These are phyloP conservation scores for Protaetia brevitarsis DNA, from an alignment of 1,140 invertebrate genomes.

Conservation along the genomic window DNA sequence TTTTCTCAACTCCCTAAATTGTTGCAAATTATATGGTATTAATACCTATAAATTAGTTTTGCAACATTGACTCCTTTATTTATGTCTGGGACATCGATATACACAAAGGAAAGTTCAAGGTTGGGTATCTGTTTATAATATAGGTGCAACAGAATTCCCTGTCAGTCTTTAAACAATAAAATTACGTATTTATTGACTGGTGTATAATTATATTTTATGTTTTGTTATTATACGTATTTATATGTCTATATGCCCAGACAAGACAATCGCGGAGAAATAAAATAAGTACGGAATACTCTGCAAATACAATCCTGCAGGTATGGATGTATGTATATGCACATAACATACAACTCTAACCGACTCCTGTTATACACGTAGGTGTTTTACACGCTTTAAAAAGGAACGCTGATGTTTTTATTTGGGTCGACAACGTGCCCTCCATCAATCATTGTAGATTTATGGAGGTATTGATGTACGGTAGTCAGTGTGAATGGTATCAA, in stretches of 20 bases:
- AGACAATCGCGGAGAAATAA: no score
- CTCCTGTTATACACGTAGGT: no score
- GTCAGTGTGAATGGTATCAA: not conserved
- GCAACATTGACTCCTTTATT: slow-evolving; percentile 16
- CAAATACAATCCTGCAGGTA: no score
- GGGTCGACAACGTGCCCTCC: not conserved
- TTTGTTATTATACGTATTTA: not conserved
- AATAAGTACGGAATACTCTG: no score
- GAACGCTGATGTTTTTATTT: not conserved
- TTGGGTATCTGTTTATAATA: not conserved
- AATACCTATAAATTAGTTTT: slow-evolving; percentile 18
- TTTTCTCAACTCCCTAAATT: slow-evolving; percentile 1
- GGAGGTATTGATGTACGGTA: slow-evolving; percentile 22
- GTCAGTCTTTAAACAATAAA: not conserved
- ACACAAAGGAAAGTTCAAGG: not conserved
- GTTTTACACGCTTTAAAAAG: not conserved
- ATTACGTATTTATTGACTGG: slow-evolving; percentile 3
- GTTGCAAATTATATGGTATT: slow-evolving; percentile 17
- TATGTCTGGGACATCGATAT: slow-evolving; percentile 15
- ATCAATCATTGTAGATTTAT: slow-evolving; percentile 30
- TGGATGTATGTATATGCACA: not conserved
- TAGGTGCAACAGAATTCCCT: not conserved
- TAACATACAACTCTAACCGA: no score
- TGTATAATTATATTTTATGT: not conserved
- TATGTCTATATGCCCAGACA: not conserved